phyloP scores from a whole-genome alignment of 37 sponge, comb jelly and placozoan genomes.

The Crambe crambe region DNA sequence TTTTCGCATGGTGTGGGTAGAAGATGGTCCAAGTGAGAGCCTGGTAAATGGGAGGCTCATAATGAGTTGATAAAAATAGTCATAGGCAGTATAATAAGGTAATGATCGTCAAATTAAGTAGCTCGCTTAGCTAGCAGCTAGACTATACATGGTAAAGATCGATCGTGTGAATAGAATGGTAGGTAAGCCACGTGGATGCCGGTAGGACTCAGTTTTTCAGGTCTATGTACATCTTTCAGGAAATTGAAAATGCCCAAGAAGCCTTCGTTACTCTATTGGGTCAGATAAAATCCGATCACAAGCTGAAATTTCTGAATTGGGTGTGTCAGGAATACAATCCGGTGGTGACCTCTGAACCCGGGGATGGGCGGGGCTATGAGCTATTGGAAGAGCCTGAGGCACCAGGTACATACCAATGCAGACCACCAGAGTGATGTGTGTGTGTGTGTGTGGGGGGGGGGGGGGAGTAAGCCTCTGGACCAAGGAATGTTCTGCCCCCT shows the following conservation, averaged over 20 bases:
- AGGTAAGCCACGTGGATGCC: neutral
- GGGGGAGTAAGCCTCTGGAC: no score
- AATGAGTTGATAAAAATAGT: no score
- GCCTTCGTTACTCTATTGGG: conserved; percentile 14
- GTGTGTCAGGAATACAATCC: conserved; percentile 9
- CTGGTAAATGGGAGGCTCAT: no score
- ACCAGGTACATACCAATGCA: neutral
- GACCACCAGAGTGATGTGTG: no score
- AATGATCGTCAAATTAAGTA: neutral
- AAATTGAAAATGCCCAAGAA: conserved; percentile 23
- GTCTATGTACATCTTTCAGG: neutral
- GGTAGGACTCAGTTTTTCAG: neutral
- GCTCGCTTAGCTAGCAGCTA: no score
- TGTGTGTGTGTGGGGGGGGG: no score
- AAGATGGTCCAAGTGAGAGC: no score
- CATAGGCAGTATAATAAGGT: no score
- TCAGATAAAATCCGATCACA: conserved; percentile 9
- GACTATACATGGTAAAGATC: neutral
- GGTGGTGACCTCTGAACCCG: neutral
- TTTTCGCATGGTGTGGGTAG: no score
- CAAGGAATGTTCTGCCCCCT: no score
- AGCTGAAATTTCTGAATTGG: conserved; percentile 32
- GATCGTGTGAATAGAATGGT: no score
- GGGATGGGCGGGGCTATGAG: neutral
- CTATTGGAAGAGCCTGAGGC: neutral